These are phyloP conservation scores for Dugesia japonica DNA, from an alignment of 2,888 invertebrate genomes.

Conservation along the genomic window DNA sequence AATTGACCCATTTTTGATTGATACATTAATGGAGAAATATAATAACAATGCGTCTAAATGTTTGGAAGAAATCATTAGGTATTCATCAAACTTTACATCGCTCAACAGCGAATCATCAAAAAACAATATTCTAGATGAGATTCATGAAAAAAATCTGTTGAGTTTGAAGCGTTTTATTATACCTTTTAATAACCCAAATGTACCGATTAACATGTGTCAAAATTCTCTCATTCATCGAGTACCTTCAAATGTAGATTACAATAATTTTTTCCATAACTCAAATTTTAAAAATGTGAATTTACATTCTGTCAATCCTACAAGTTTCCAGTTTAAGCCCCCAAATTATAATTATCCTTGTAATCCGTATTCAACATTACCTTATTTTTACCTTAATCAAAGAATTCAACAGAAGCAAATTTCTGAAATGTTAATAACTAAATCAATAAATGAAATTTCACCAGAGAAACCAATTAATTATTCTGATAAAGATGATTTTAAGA, in stretches of 20 bases:
- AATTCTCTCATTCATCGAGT: background rate
- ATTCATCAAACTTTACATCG: background rate
- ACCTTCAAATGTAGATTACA: background rate
- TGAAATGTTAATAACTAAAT: background rate
- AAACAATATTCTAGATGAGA: background rate
- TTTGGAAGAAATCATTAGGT: background rate
- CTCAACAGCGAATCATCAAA: background rate
- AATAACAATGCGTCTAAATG: background rate
- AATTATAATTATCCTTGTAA: background rate
- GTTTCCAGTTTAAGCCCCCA: background rate
- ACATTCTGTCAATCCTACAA: background rate
- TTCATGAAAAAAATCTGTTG: background rate
- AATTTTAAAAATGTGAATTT: background rate
- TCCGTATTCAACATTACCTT: background rate
- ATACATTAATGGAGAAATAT: slow-evolving; percentile 13
- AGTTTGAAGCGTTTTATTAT: background rate
- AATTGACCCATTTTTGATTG: background rate
- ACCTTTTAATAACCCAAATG: background rate
- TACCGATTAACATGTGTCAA: background rate
- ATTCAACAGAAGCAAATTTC: background rate
- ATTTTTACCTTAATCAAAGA: slow-evolving; percentile 14
- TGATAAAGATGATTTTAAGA: background rate
- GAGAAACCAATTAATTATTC: background rate
- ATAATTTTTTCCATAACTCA: background rate
- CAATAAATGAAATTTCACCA: background rate